Percentiles rank a stretch among this genome's conserved stretches.
Evolutionary conservation across 2,113 vertebrate genomes (phyloP).

Genomic region (Brachyhypopomus gauderio): DNA sequence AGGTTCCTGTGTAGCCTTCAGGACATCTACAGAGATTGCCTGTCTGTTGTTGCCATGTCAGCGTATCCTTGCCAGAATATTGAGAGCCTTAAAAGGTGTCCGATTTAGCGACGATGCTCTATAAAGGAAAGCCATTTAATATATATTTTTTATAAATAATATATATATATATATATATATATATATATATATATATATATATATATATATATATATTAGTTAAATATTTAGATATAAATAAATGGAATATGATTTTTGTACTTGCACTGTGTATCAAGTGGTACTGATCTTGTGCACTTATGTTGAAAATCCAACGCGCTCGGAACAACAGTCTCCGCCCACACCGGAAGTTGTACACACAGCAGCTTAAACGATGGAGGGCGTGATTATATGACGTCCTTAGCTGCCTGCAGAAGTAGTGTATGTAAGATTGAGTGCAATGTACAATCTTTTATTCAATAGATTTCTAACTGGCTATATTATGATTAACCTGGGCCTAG

Average conservation of each 20-base stretch:
- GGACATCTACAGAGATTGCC: no score
- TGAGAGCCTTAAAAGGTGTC: no score
- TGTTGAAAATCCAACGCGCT: no score
- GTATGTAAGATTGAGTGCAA: neutral
- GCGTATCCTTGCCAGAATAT: no score
- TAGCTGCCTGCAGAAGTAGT: neutral
- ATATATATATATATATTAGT: neutral
- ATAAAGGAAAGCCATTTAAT: no score
- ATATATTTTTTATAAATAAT: no score
- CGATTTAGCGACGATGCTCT: no score
- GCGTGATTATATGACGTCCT: neutral
- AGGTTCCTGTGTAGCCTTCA: no score
- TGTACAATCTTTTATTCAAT: neutral
- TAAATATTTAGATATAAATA: neutral
- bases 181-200: no score
- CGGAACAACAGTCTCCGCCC: slow-evolving; percentile 48
- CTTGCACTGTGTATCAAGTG: neutral
- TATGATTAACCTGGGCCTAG: neutral
- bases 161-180: no score
- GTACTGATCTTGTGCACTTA: neutral
- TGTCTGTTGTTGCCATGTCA: no score
- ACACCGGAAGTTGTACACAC: slow-evolving; percentile 56
- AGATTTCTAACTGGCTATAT: neutral
- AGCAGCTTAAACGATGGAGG: neutral
- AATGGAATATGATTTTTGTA: neutral